A percentile compares a stretch with the other conserved stretches of the same genome.
These are phyloP conservation scores for Gila robusta DNA, from an alignment of 2,797 vertebrate genomes.

Conservation along the genomic window DNA sequence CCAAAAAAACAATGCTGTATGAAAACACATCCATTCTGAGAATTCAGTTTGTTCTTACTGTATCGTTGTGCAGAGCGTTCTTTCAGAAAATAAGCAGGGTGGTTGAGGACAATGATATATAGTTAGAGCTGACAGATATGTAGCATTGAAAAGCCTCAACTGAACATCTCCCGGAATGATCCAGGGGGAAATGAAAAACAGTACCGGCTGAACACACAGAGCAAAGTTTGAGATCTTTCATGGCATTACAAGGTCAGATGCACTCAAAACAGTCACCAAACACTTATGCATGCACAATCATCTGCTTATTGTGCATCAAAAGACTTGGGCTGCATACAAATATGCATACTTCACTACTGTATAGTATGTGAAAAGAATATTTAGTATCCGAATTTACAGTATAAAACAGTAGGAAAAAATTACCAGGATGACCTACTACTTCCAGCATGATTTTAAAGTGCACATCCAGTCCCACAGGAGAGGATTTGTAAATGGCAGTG, in stretches of 20 bases:
- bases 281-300: not conserved
- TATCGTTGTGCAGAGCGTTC: not conserved
- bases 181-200: not conserved
- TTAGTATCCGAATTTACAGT: not conserved
- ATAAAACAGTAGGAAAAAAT: not conserved
- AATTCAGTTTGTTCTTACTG: not conserved
- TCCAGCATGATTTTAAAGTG: not conserved
- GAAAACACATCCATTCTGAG: not conserved
- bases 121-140: constrained; percentile 10
- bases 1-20: not conserved
- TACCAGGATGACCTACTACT: not conserved
- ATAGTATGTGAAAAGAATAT: not conserved
- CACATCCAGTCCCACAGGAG: not conserved
- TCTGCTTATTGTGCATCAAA: not conserved
- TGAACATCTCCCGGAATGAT: constrained; percentile 3
- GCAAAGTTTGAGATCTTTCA: not conserved
- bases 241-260: constrained; percentile 8
- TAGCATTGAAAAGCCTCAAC: not conserved
- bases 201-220: not conserved
- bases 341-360: too few species aligned
- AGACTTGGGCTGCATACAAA: not conserved
- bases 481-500: not conserved
- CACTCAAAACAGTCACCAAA: not conserved
- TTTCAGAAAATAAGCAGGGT: not conserved
- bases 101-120: constrained; percentile 5